Percentiles rank a stretch among this genome's conserved stretches.
Evolutionary conservation across 2,113 vertebrate genomes (phyloP).

Genomic region (Hippolais icterina): DNA sequence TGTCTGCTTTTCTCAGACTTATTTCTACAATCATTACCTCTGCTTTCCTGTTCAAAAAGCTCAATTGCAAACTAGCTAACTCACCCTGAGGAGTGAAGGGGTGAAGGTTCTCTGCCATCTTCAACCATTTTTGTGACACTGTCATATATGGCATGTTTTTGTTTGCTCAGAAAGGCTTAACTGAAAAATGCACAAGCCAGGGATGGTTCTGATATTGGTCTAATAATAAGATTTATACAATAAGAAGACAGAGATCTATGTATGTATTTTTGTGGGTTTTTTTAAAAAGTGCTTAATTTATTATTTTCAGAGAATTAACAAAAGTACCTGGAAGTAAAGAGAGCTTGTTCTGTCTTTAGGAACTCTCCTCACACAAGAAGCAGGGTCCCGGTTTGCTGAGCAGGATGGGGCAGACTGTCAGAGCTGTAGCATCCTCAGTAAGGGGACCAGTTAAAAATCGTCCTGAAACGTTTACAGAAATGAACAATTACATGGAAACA

Average conservation of each 20-base stretch:
- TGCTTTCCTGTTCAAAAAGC: background rate
- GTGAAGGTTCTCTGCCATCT: background rate
- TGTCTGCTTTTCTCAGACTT: background rate
- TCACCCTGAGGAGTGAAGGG: background rate
- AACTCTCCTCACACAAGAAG: conserved; percentile 86
- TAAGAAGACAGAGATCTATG: background rate
- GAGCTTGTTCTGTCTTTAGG: conserved; percentile 72
- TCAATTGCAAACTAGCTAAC: background rate
- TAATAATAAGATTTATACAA: background rate
- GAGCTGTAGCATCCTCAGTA: conserved; percentile 85
- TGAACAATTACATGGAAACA: conserved; percentile 85
- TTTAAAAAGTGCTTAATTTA: background rate
- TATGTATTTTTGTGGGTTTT: background rate
- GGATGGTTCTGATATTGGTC: background rate
- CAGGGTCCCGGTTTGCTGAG: conserved; percentile 88
- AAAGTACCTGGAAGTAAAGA: background rate
- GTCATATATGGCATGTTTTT: background rate
- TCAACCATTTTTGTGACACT: background rate
- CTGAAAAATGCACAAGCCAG: background rate
- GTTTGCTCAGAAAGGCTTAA: background rate
- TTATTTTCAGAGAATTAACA: background rate
- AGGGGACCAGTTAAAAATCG: conserved; percentile 85
- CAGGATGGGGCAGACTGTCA: conserved; percentile 89
- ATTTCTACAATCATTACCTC: background rate
- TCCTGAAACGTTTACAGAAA: conserved; percentile 84